Evolutionary conservation across 2,113 vertebrate genomes (phyloP).

Genomic region (Isurus oxyrinchus): DNA sequence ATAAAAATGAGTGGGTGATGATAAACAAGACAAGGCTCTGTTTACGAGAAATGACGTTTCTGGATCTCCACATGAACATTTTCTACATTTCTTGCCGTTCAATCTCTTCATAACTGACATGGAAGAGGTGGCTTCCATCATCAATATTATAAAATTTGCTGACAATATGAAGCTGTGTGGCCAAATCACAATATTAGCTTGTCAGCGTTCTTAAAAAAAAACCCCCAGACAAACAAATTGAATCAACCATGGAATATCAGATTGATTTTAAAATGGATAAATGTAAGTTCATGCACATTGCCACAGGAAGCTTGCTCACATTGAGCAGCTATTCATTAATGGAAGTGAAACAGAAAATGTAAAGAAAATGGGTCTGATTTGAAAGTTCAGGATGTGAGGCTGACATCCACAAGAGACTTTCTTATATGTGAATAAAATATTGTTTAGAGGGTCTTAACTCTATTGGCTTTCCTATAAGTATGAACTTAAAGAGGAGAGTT

Average conservation of each 20-base stretch:
- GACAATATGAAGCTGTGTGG: background rate
- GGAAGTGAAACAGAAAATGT: background rate
- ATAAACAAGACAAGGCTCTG: background rate
- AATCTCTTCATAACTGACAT: constrained; percentile 18
- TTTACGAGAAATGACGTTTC: background rate
- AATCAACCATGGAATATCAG: background rate
- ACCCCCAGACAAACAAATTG: background rate
- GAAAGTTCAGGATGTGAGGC: background rate
- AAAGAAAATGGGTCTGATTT: background rate
- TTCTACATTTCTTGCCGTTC: background rate
- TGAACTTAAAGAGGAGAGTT: background rate
- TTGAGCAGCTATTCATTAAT: background rate
- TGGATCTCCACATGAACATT: background rate
- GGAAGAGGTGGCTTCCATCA: background rate
- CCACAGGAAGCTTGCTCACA: background rate
- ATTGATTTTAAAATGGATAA: background rate
- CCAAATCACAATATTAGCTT: background rate
- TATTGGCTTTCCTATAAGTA: background rate
- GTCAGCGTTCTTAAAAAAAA: background rate
- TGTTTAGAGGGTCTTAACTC: background rate
- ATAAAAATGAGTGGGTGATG: background rate
- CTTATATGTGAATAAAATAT: background rate
- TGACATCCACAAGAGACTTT: background rate
- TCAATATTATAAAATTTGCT: constrained; percentile 6
- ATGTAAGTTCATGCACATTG: constrained; percentile 7